phyloP scores from a whole-genome alignment of 2,797 vertebrate genomes.

The Acipenser oxyrinchus region DNA sequence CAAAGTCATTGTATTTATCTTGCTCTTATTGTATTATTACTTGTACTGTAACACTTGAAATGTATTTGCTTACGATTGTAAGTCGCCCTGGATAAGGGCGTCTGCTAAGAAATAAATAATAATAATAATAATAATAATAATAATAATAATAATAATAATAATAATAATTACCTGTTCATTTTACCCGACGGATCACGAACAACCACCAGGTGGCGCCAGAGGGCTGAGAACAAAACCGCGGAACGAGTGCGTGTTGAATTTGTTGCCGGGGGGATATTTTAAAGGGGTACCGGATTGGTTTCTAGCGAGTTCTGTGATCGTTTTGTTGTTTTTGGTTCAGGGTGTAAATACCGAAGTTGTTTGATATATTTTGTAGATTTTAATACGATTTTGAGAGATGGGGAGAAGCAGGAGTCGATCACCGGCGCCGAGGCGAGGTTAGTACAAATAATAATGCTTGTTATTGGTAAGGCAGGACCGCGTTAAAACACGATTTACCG shows the following conservation, averaged over 20 bases:
- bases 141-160: too few relatives aligned
- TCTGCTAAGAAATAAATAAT: too few relatives aligned
- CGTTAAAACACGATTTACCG: not conserved
- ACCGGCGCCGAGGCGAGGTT: conserved; percentile 56
- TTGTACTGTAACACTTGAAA: too few relatives aligned
- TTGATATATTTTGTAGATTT: not conserved
- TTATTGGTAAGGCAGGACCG: not conserved
- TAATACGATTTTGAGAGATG: conserved; percentile 32
- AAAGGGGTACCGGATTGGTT: not conserved
- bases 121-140: too few relatives aligned
- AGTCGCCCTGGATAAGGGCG: too few relatives aligned
- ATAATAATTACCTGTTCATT: too few relatives aligned
- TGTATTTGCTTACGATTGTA: too few relatives aligned
- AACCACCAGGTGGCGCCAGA: too few relatives aligned
- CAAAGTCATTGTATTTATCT: too few relatives aligned
- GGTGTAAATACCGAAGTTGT: not conserved
- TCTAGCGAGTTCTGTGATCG: not conserved
- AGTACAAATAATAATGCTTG: conserved; percentile 8
- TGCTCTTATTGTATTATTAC: too few relatives aligned
- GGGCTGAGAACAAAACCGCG: too few relatives aligned
- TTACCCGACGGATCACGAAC: too few relatives aligned
- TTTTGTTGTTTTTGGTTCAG: not conserved
- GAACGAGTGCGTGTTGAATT: not conserved
- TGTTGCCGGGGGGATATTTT: not conserved
- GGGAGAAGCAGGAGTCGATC: conserved; percentile 58